A percentile compares a stretch with the other conserved stretches of the same genome.
Conservation (phyloP, 2,888 invertebrate species). For the Apotomis turbidana region DNA sequence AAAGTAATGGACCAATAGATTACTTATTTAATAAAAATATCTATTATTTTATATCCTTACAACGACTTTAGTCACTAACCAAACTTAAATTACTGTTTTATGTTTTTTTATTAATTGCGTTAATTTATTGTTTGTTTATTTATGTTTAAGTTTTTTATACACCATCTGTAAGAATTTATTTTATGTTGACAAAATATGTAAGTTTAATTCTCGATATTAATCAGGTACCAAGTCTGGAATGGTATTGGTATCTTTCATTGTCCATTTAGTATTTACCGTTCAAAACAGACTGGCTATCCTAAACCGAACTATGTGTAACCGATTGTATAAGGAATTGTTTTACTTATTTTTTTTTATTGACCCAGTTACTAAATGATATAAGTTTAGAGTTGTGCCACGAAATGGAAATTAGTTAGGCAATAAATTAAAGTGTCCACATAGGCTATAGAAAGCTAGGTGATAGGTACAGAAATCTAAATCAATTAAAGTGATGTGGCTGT, state of each 20-base stretch:
- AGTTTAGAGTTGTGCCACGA: slow-evolving; percentile 18
- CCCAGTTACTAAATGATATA: not conserved
- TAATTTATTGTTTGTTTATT: not conserved
- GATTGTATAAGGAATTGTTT: too few species aligned
- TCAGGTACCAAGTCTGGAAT: not conserved
- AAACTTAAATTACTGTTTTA: slow-evolving; percentile 1
- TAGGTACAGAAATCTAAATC: not conserved
- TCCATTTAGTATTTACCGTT: too few species aligned
- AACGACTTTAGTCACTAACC: slow-evolving; percentile 14
- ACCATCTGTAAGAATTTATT: slow-evolving; percentile 20
- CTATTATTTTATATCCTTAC: too few species aligned
- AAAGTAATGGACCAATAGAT: slow-evolving; percentile 31
- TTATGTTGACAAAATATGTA: slow-evolving; percentile 25
- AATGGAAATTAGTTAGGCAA: slow-evolving; percentile 16
- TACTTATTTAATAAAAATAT: not conserved
- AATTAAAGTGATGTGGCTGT: slow-evolving; percentile 9
- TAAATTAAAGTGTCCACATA: slow-evolving; percentile 15
- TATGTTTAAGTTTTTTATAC: not conserved
- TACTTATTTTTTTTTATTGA: too few species aligned
- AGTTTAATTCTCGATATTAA: slow-evolving; percentile 2
- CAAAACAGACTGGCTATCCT: too few species aligned
- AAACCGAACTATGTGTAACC: too few species aligned
- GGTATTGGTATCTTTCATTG: too few species aligned
- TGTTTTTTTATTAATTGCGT: not conserved
- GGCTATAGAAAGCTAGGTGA: slow-evolving; percentile 20